Evolutionary conservation across 2,797 vertebrate species (phyloP), one percentile per base, ranked within the genome.

Genomic region (Oreonectes daqikongensis): DNA sequence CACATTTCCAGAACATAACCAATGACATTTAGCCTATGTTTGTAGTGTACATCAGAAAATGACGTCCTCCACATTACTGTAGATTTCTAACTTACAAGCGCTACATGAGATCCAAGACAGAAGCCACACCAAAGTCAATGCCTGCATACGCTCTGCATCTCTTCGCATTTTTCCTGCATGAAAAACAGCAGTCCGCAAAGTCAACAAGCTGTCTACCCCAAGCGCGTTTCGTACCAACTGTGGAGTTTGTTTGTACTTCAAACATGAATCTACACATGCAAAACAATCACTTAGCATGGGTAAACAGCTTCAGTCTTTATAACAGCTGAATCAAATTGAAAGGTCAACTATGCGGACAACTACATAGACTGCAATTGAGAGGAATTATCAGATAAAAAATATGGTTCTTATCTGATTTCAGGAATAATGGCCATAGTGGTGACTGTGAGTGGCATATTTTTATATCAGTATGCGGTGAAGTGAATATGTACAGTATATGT

Each of bases 191-290:
- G 72, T 65, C 67, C 70, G 12, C 59, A 2, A 17, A 68, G 57
- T 57, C 79, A 64, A 60, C 61, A 72, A 48, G 60, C 73, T 77
- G 64, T 76, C 72, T 57, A 48, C 60, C 77, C 72, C 76, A 79
- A 75, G 73, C 48, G 59, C 35, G 71, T 72, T 77, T 55, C 11
- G 24, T 10, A 42, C n/a, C 78, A 69, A 50, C 75, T 72, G 63
- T 75, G 35, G 63, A 70, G 63, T 38, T 55, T 91, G 89, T 91
- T 90, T 87, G 80, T 18, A 92, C 84, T 83, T 84, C 42, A 88
- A 90, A 92, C 90, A 92, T 71, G 12, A 42, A 71, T 66, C 46
- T 85, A 86, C 80, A 71, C 81, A 84, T 55, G 86, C 79, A 86
- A 88, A 92, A 91, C 86, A 92, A 82, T 22, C 68, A 78, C 59